Evolutionary conservation across 2,888 invertebrate species (phyloP).

Genomic region (Cheilosia vernalis): DNA sequence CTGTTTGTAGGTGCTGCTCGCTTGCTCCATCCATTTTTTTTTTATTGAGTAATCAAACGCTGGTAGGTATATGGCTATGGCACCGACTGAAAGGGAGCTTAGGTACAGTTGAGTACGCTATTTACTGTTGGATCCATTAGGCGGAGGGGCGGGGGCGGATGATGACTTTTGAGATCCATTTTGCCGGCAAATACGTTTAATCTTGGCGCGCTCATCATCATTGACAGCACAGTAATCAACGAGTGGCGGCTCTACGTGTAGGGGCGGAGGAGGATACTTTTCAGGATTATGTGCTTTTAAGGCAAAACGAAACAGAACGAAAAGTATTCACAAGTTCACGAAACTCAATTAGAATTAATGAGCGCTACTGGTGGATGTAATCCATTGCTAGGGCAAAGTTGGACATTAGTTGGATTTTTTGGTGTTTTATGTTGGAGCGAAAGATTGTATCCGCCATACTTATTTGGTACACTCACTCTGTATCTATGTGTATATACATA

Average conservation of each 20-base stretch:
- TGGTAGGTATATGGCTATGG: neutral
- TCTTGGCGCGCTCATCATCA: conserved; percentile 48
- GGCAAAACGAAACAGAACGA: neutral
- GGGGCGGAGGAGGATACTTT: neutral
- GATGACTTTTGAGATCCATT: conserved; percentile 9
- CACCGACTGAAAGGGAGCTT: neutral
- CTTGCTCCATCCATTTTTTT: neutral
- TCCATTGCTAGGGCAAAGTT: conserved; percentile 25
- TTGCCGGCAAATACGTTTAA: conserved; percentile 41
- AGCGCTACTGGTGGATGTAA: conserved; percentile 13
- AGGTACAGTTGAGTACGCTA: conserved; percentile 59
- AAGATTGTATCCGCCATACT: conserved; percentile 1
- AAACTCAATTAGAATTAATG: conserved; percentile 61
- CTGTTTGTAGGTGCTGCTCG: conserved; percentile 8
- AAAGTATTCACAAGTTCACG: conserved; percentile 35
- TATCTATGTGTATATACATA: neutral
- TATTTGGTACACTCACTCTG: neutral
- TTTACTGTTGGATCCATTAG: conserved; percentile 8
- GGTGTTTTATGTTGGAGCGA: neutral
- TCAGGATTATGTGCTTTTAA: conserved; percentile 12
- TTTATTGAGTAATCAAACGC: neutral
- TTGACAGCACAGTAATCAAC: conserved; percentile 17
- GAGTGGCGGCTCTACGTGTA: neutral
- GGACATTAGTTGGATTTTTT: neutral
- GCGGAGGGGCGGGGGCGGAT: neutral